Conservation (phyloP, 2,113 vertebrate genomes). For the Forbesichthys papilliferus region DNA sequence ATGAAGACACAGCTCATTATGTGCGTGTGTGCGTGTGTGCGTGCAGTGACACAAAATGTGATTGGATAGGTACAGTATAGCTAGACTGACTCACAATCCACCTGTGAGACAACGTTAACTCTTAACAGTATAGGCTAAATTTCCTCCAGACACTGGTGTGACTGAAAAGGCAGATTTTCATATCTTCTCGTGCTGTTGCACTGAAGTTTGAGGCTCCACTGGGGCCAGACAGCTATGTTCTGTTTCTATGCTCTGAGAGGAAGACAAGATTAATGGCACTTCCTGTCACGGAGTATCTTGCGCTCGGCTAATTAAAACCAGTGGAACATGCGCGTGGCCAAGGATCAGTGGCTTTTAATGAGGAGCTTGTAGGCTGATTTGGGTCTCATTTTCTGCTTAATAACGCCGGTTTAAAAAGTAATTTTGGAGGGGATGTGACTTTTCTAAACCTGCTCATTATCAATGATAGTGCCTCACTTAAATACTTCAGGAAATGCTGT, state of each 20-base stretch:
- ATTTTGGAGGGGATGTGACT: conserved; percentile 86
- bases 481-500: conserved; percentile 84
- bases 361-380: conserved; percentile 91
- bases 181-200: conserved; percentile 13
- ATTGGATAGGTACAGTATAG: not conserved
- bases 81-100: conserved; percentile 12
- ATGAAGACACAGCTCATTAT: conserved; percentile 57
- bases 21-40: not conserved
- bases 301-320: conserved; percentile 89
- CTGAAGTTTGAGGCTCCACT: conserved; percentile 47
- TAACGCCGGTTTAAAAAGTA: conserved; percentile 91
- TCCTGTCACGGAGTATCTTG: conserved; percentile 82
- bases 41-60: not conserved
- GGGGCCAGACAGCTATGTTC: conserved; percentile 52
- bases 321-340: conserved; percentile 84
- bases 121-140: too few relatives aligned
- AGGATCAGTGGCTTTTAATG: conserved; percentile 93
- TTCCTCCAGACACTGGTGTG: not conserved
- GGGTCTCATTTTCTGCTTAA: conserved; percentile 94
- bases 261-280: conserved; percentile 93
- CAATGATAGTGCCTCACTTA: conserved; percentile 85
- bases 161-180: not conserved
- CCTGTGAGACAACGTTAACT: not conserved
- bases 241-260: conserved; percentile 68
- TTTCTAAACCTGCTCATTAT: conserved; percentile 90